Percentiles rank a stretch among this genome's conserved stretches.
Conservation (phyloP, 2,797 vertebrate species). For the Myotis daubentonii region DNA sequence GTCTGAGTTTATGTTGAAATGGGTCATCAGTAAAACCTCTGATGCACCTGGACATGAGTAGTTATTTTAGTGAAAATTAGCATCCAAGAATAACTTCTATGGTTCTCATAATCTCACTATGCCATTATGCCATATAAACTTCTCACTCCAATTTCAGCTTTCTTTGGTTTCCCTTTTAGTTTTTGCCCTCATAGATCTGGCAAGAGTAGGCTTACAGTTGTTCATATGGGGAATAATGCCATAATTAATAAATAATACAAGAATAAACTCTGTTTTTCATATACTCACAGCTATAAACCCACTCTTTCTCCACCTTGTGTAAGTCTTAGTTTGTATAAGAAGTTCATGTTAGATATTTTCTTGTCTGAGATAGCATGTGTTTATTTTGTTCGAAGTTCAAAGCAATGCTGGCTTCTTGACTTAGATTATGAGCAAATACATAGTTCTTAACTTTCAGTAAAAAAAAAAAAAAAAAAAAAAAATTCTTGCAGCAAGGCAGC, state of each 20-base stretch:
- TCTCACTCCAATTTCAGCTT: not conserved
- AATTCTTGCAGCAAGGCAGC: not conserved
- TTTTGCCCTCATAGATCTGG: not conserved
- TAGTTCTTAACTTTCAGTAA: not conserved
- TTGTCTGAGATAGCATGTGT: not conserved
- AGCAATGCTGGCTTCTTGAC: not conserved
- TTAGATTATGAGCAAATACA: conserved; percentile 49
- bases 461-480: not conserved
- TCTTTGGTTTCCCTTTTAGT: not conserved
- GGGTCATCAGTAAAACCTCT: not conserved
- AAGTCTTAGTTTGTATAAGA: not conserved
- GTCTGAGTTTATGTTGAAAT: not conserved
- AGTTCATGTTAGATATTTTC: not conserved
- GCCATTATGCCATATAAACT: not conserved
- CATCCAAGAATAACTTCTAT: not conserved
- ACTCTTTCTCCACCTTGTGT: not conserved
- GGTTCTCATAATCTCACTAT: not conserved
- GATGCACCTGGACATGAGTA: not conserved
- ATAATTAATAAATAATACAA: not conserved
- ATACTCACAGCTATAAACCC: not conserved
- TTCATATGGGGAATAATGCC: not conserved
- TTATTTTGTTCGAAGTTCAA: conserved; percentile 58
- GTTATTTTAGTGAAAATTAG: conserved; percentile 10
- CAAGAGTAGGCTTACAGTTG: not conserved
- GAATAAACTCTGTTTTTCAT: not conserved